A percentile compares a stretch with the other conserved stretches of the same genome.
These are phyloP conservation scores for Antedon mediterranea DNA, from an alignment of 53 echinoderm and acorn worm species.

Conservation along the genomic window DNA sequence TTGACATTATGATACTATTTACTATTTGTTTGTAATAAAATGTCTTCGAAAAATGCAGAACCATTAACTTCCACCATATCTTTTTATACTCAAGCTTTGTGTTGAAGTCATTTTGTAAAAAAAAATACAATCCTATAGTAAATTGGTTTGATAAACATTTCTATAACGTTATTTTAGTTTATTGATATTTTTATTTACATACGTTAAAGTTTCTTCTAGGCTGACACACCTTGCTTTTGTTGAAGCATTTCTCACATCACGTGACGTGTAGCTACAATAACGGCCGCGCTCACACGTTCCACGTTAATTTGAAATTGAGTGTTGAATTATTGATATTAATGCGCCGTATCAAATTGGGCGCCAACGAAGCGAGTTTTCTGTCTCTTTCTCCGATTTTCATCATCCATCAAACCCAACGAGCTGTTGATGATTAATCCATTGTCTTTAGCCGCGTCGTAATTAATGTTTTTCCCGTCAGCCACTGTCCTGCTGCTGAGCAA, in stretches of 20 bases:
- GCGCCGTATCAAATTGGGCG: conserved; percentile 1
- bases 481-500: not conserved
- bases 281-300: not conserved
- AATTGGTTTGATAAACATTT: too few relatives aligned
- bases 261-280: not conserved
- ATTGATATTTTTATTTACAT: too few relatives aligned
- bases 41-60: too few relatives aligned
- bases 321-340: conserved; percentile 1
- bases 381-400: not conserved
- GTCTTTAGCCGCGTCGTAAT: not conserved
- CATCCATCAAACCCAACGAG: not conserved
- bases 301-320: not conserved
- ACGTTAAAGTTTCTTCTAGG: too few relatives aligned
- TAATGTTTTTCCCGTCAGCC: not conserved
- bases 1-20: too few relatives aligned
- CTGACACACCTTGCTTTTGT: not conserved
- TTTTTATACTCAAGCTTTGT: too few relatives aligned
- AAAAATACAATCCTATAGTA: too few relatives aligned
- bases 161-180: too few relatives aligned
- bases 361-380: conserved; percentile 1
- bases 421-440: not conserved
- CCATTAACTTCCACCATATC: too few relatives aligned
- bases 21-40: too few relatives aligned
- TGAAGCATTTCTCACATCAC: not conserved
- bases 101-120: too few relatives aligned